A percentile compares a stretch with the other conserved stretches of the same genome.
Evolutionary conservation across 2,113 vertebrate genomes (phyloP).

Genomic region (Myrmecobius fasciatus): DNA sequence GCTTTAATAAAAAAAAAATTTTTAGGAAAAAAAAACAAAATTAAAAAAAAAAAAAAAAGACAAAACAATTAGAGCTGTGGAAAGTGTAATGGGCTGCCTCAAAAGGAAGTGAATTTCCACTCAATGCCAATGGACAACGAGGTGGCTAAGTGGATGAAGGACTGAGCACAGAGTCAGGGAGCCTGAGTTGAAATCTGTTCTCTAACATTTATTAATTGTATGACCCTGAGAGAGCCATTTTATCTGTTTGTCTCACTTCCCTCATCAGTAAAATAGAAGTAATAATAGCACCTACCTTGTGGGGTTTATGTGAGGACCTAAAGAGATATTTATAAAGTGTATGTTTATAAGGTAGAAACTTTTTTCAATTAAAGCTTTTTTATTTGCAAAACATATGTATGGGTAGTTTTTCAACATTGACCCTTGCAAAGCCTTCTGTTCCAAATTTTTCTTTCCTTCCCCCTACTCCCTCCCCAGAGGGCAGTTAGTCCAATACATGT

Average conservation of each 20-base stretch:
- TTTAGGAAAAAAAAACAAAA: too few species aligned
- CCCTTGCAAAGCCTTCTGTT: too few species aligned
- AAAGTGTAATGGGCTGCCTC: background rate
- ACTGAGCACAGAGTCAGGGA: background rate
- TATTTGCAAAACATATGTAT: too few species aligned
- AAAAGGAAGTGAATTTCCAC: background rate
- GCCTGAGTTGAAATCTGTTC: background rate
- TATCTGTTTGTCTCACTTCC: background rate
- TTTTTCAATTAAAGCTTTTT: too few species aligned
- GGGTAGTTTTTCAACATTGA: too few species aligned
- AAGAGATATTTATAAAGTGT: background rate
- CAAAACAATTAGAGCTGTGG: background rate
- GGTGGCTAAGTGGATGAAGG: background rate
- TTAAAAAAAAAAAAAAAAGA: too few species aligned
- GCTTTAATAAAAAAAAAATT: too few species aligned
- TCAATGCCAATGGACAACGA: background rate
- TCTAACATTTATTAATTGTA: background rate
- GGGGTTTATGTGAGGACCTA: background rate
- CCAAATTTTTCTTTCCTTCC: too few species aligned
- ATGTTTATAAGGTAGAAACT: background rate
- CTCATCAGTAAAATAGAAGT: background rate
- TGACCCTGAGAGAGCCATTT: background rate
- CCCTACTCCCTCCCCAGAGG: too few species aligned
- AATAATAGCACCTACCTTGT: background rate
- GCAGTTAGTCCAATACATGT: too few species aligned